Conservation (phyloP, 2,797 vertebrate species). For the Phataginus tetradactyla region DNA sequence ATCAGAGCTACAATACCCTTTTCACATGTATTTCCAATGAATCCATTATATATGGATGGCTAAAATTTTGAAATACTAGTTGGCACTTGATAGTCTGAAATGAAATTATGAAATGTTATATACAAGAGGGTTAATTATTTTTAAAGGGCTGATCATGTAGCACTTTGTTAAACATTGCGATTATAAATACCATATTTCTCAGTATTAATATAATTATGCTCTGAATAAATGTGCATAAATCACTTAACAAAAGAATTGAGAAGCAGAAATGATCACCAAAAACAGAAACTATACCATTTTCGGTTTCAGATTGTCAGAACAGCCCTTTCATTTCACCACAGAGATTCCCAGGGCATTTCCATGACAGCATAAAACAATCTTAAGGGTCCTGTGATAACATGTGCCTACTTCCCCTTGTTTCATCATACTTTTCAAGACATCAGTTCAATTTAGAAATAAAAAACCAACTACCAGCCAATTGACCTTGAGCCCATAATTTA, state of each 20-base stretch:
- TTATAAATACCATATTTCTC: constrained; percentile 68
- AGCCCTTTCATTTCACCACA: constrained; percentile 40
- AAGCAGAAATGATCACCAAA: constrained; percentile 39
- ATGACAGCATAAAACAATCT: constrained; percentile 44
- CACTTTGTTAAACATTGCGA: constrained; percentile 63
- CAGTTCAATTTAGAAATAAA: background rate
- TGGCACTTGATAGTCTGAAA: constrained; percentile 63
- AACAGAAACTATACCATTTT: constrained; percentile 49
- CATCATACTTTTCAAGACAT: constrained; percentile 34
- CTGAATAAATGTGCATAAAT: constrained; percentile 68
- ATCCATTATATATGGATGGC: constrained; percentile 22
- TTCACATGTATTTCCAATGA: constrained; percentile 32
- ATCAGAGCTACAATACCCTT: background rate
- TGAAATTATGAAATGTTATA: constrained; percentile 65
- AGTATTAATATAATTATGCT: constrained; percentile 75
- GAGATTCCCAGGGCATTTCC: constrained; percentile 29
- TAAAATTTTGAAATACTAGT: constrained; percentile 65
- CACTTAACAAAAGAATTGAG: constrained; percentile 63
- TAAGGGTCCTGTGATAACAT: background rate
- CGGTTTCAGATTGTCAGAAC: constrained; percentile 41
- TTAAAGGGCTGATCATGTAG: constrained; percentile 65
- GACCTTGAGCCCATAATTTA: constrained; percentile 49
- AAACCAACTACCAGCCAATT: background rate
- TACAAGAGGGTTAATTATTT: constrained; percentile 61
- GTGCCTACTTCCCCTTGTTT: constrained; percentile 27